Percentiles rank a stretch among this genome's conserved stretches.
These are phyloP conservation scores for Phthorimaea operculella DNA, from an alignment of 1,140 invertebrate species.

Conservation along the genomic window DNA sequence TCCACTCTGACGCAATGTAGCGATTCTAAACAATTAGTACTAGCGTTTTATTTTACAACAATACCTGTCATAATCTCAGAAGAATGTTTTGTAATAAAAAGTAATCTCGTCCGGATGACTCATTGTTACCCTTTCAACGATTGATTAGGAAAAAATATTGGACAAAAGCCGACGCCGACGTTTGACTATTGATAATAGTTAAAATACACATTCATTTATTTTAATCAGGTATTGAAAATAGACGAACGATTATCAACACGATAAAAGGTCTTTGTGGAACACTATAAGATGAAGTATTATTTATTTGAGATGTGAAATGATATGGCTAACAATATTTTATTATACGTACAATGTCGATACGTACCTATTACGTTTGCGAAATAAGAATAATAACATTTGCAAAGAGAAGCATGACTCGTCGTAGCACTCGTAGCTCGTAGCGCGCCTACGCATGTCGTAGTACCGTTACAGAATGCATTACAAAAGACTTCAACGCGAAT, in stretches of 20 bases:
- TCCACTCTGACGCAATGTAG: slow-evolving; percentile 47
- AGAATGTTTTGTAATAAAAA: slow-evolving; percentile 1
- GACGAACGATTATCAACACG: no score
- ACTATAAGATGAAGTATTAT: no score
- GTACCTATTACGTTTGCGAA: no score
- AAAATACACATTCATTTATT: not conserved
- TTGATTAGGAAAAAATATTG: not conserved
- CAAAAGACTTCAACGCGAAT: not conserved
- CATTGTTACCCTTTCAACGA: not conserved
- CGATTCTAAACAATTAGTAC: slow-evolving; percentile 48
- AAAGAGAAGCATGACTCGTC: no score
- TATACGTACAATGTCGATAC: no score
- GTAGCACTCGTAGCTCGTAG: not conserved
- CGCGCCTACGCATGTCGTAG: not conserved
- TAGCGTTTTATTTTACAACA: slow-evolving; percentile 39
- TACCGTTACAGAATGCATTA: not conserved
- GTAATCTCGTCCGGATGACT: not conserved
- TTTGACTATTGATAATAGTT: not conserved
- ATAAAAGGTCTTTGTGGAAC: no score
- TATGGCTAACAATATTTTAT: no score
- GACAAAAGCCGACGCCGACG: not conserved
- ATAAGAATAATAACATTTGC: no score
- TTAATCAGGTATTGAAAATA: not conserved
- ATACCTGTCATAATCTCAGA: slow-evolving; percentile 14
- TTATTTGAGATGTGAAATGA: no score